These are phyloP conservation scores for Araneus ventricosus DNA, from an alignment of 1,140 invertebrate species.

Conservation along the genomic window DNA sequence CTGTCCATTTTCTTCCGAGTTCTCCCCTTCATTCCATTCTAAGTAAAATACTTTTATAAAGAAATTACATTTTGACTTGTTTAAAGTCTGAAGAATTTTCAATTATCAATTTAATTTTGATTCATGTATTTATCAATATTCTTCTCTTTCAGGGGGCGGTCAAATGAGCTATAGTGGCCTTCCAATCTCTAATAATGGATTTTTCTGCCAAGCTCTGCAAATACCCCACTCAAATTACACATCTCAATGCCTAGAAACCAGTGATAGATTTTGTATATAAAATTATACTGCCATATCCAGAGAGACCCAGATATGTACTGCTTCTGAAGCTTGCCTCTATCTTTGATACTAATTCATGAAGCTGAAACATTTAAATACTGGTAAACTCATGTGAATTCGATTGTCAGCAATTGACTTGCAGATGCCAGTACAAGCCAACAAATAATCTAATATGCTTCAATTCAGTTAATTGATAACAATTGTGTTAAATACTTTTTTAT, in stretches of 20 bases:
- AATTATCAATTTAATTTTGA: too few relatives aligned
- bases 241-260: neutral
- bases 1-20: too few relatives aligned
- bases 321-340: neutral
- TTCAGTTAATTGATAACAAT: neutral
- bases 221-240: neutral
- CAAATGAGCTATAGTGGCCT: slow-evolving; percentile 44
- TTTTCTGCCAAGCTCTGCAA: slow-evolving; percentile 18
- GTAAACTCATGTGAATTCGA: too few relatives aligned
- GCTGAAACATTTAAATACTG: neutral
- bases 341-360: neutral
- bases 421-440: neutral
- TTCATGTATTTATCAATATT: neutral
- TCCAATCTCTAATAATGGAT: neutral
- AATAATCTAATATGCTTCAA: neutral
- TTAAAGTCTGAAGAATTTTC: too few relatives aligned
- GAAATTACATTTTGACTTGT: too few relatives aligned
- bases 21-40: too few relatives aligned
- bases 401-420: neutral
- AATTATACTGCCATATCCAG: neutral
- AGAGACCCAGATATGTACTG: neutral
- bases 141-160: slow-evolving; percentile 1
- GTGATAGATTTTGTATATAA: neutral
- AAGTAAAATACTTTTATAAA: too few relatives aligned
- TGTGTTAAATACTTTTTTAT: neutral